These are phyloP conservation scores for Megaustenia siamemsis DNA, from an alignment of 2,888 invertebrate species.

Conservation along the genomic window DNA sequence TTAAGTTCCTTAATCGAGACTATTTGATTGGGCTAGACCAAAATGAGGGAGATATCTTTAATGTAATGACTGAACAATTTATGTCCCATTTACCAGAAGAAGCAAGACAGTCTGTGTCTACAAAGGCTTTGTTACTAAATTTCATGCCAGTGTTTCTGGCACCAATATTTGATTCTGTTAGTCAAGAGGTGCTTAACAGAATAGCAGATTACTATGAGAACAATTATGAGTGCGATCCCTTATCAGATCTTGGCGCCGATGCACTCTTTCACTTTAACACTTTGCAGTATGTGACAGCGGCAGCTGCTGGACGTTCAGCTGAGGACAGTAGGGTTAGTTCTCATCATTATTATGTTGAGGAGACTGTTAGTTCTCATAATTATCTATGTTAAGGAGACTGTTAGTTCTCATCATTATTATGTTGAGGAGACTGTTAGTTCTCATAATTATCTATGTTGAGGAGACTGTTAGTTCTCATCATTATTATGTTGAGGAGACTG, in stretches of 20 bases:
- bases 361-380: too few species aligned
- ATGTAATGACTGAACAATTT: not conserved
- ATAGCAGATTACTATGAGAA: slow-evolving; percentile 29
- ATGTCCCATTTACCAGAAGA: not conserved
- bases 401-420: too few species aligned
- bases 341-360: not conserved
- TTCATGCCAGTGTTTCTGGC: not conserved
- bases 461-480: too few species aligned
- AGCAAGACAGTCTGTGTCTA: not conserved
- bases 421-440: too few species aligned
- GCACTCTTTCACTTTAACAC: slow-evolving; percentile 22
- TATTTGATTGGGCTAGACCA: slow-evolving; percentile 38
- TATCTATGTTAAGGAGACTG: too few species aligned
- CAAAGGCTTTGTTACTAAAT: not conserved
- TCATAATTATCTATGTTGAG: too few species aligned
- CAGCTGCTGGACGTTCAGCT: slow-evolving; percentile 2
- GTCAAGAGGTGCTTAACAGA: slow-evolving; percentile 15
- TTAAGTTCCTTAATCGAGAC: slow-evolving; percentile 48
- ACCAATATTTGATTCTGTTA: slow-evolving; percentile 18
- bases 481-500: too few species aligned
- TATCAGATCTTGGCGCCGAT: slow-evolving; percentile 27
- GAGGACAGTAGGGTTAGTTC: slow-evolving; percentile 34
- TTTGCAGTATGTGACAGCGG: slow-evolving; percentile 20
- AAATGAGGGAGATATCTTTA: slow-evolving; percentile 45
- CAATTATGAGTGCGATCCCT: not conserved